A percentile compares a stretch with the other conserved stretches of the same genome.
Evolutionary conservation across 2,797 vertebrate species (phyloP).

Genomic region (Hippopotamyrus pictus): DNA sequence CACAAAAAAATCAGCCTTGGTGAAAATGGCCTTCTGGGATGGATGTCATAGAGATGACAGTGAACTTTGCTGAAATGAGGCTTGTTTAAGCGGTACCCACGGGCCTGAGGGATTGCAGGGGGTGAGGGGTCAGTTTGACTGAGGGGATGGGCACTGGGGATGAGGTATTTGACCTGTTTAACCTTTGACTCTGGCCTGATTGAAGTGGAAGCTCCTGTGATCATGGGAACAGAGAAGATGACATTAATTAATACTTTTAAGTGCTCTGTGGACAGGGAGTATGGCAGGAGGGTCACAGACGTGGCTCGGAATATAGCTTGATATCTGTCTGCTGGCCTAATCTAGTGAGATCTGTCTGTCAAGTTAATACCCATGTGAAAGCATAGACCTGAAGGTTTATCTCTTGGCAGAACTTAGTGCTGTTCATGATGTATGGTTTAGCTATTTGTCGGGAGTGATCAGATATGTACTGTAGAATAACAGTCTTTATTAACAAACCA

Average conservation of each 20-base stretch:
- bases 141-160: constrained; percentile 46
- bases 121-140: constrained; percentile 57
- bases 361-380: constrained; percentile 40
- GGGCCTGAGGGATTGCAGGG: constrained; percentile 48
- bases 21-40: background rate
- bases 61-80: background rate
- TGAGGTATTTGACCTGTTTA: constrained; percentile 67
- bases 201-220: constrained; percentile 66
- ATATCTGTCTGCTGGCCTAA: constrained; percentile 53
- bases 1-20: background rate
- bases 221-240: constrained; percentile 58
- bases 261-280: constrained; percentile 59
- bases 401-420: background rate
- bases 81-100: background rate
- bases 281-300: constrained; percentile 40
- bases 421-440: background rate
- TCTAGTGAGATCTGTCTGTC: constrained; percentile 35
- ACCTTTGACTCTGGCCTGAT: constrained; percentile 61
- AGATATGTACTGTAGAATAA: background rate
- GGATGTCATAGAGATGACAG: background rate
- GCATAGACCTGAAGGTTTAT: constrained; percentile 49
- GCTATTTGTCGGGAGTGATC: background rate
- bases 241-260: constrained; percentile 64
- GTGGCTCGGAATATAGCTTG: constrained; percentile 53
- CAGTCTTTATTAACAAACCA: background rate